Base-by-base conservation (phyloP, 2,113 vertebrate genomes). In the Chiloscyllium plagiosum region DNA sequence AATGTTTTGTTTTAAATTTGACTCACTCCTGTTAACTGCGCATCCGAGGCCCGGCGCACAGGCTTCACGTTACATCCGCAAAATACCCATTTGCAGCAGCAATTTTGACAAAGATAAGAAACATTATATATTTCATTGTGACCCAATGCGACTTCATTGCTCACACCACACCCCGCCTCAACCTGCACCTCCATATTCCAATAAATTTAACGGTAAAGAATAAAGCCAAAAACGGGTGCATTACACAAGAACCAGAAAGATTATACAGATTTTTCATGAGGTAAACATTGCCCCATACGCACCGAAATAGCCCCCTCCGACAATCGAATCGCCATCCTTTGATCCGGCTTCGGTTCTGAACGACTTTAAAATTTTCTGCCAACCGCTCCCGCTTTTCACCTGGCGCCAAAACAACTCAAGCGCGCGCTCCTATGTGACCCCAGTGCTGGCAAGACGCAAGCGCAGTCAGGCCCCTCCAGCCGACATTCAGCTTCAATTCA, bases 281-380 rank as follows among this genome's bases (percentile, higher is more conserved):
- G 33, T 19, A 66, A 83, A 83, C 19, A 42, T 13, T 20, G n/a
- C 17, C 37, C 61, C 61, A n/a, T 7, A 93, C 89, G 17, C 65
- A 93, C 89, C 89, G 89, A 17, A 22, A 93, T 93, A 2, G 89
- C 89, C 7, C 89, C 89, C 56, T 93, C 89, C 15, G 89, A 68
- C 61, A 93, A 19, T 66, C 61, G n/a, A 17, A 22, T 37, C 33
- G 89, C 89, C 89, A 93, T 93, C 19, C 33, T 65, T 7, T 17
- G 5, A 15, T 3, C 89, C 37, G 37, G 4, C 20, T 83, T 20
- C 37, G 42, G 37, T 20, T 37, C 61, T 33, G 6, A 93, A 22
- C 89, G 7, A 33, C 8, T 22, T 76, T n/a, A 22, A 10, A 66
- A 37, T 22, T 19, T 22, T 24, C n/a, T 22, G 2, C 33, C 29